Base-by-base conservation (phyloP, 2,888 invertebrate species). In the Tubiluchus corallicola region DNA sequence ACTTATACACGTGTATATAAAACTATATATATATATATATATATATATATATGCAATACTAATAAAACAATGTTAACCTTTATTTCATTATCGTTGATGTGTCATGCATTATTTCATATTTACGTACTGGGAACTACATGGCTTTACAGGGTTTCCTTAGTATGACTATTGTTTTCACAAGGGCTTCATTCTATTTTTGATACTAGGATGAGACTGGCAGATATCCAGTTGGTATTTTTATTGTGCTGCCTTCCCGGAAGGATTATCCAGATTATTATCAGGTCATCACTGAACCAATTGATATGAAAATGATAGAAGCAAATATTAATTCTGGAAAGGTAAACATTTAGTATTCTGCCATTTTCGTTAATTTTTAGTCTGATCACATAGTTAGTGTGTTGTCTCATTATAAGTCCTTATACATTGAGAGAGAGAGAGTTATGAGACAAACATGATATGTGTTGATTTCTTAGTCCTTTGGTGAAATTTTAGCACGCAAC, bases 231-330 rank as follows among this genome's bases (percentile, higher is more conserved):
- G 68, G 84, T 45, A 74, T 85, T 54, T 98, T 98, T 61, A 82
- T 94, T 82, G 87, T 88, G 62, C 84, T 92, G 57, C 96, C 98
- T 0, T 87, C 87, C 20, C 82, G 82, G 62, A 87, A 90, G 59
- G 68, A 85, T 21, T 94, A 94, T 60, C 87, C 92, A 0, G 88
- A 88, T 61, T 94, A 94, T 62, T 94, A 92, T 63, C 81, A 82
- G 63, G 79, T 94, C 1, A 94, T 94, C 50, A 75, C 79, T 20
- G 81, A 80, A 55, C 94, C 94, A 0, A 88, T 94, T 44, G 94
- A 94, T 63, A 84, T 94, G 79, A 72, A 82, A 45, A 84, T 82
- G 44, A 92, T 94, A 55, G 88, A 90, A 60, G 71, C 75, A 45
- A 87, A 88, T 64, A 90, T 94, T 47, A 82, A 83, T 64, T 71